Evolutionary conservation across 2,888 invertebrate species (phyloP), one percentile per base, ranked within the genome.

Genomic region (Conomelus anceps): DNA sequence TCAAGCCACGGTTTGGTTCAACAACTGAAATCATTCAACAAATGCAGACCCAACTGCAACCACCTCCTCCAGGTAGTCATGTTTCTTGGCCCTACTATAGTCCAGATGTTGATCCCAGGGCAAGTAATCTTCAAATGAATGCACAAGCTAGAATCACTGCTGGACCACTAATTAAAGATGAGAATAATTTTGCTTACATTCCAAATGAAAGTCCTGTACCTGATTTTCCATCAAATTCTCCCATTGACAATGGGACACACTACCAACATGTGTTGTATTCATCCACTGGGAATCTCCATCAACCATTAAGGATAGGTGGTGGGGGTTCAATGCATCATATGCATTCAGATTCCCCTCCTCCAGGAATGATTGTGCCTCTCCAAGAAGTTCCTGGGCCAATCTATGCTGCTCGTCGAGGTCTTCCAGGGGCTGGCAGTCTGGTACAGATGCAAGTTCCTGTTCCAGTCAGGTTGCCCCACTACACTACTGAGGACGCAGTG

Each of bases 1-100:
- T 98, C 91, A 98, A 98, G 92, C 96, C 97, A n/a, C 95, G 97
- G 91, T 96, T 97, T 91, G 97, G 96, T 17, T 96, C 97, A 0
- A 96, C 96, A 6, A 96, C 96, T 90, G 97, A 97, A 92, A 96
- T 97, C 84, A 94, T 97, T 0, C 96, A 97, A 91, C 97, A 97
- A 92, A 96, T 97, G 94, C 93, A 93, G 17, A 93, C 93, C 20
- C 93, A 93, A 89, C 93, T 93, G 89, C 93, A 92, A 86, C 92
- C 92, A 17, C 91, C 91, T 7, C 91, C 90, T 20, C 88, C 91
- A 9, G 91, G 92, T 84, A 92, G 93, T 41, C 93, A 93, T 91
- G 94, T 95, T 91, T 94, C 95, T 20, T 96, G 96, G 96, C 96
- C 96, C 0, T 96, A 96, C 92, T 96, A 96, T 91, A 95, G 95